phyloP scores from a whole-genome alignment of 92 coral and sea anemone genomes.

The Anthopleura xanthogrammica region DNA sequence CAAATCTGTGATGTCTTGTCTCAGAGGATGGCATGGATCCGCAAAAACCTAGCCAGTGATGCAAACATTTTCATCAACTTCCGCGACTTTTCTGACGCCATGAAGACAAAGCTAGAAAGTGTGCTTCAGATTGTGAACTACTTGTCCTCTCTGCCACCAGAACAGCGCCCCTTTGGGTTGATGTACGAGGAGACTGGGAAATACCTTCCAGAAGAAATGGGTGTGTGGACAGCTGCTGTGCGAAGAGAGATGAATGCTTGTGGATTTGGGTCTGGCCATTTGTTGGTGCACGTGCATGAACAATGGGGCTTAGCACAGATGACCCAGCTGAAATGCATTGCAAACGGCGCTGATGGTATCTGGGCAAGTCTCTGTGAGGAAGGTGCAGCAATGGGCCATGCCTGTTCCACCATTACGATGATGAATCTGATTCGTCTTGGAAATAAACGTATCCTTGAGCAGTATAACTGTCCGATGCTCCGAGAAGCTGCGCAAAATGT shows the following conservation, averaged over 20 bases:
- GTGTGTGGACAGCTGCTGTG: constrained; percentile 59
- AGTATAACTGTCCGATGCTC: constrained; percentile 52
- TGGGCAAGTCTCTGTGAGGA: constrained; percentile 54
- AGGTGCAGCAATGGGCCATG: constrained; percentile 58
- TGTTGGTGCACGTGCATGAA: constrained; percentile 34
- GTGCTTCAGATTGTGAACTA: constrained; percentile 36
- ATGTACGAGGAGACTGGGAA: constrained; percentile 59
- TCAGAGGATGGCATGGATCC: constrained; percentile 54
- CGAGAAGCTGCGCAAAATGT: constrained; percentile 55
- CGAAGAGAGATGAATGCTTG: constrained; percentile 59
- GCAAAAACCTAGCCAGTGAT: constrained; percentile 26
- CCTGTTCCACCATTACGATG: constrained; percentile 47
- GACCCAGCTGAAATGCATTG: constrained; percentile 31
- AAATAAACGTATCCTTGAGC: constrained; percentile 40
- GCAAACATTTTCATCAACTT: constrained; percentile 8
- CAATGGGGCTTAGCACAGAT: constrained; percentile 39
- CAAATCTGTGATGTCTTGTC: constrained; percentile 40
- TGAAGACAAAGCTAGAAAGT: constrained; percentile 35
- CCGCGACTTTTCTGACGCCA: constrained; percentile 50
- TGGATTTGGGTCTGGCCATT: constrained; percentile 41
- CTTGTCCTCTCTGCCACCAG: constrained; percentile 34
- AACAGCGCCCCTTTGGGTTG: constrained; percentile 54
- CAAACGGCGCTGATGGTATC: constrained; percentile 50
- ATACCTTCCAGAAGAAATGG: constrained; percentile 57
- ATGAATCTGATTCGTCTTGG: constrained; percentile 59